phyloP scores from a whole-genome alignment of 2,797 vertebrate genomes.

The Scleropages formosus region DNA sequence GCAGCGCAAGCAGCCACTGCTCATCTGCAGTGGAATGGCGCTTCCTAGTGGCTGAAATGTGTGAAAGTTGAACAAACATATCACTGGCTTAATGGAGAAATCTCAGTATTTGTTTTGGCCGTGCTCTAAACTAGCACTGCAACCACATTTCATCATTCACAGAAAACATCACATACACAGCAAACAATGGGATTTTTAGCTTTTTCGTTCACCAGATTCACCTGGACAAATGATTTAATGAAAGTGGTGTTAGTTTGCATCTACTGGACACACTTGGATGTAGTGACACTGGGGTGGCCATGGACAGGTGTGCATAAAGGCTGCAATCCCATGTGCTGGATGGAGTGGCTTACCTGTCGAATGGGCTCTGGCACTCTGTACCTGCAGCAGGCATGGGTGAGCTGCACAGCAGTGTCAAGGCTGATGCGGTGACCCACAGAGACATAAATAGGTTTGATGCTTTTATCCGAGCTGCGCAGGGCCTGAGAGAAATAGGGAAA shows the following conservation, averaged over 20 bases:
- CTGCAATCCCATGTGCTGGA: neutral
- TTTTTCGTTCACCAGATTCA: too few relatives aligned
- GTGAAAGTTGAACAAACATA: neutral
- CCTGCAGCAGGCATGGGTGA: conserved; percentile 80
- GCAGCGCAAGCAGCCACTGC: neutral
- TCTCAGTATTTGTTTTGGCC: neutral
- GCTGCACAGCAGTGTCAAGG: conserved; percentile 75
- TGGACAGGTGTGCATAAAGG: too few relatives aligned
- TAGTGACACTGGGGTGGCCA: neutral
- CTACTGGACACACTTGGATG: neutral
- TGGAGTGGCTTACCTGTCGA: conserved; percentile 75
- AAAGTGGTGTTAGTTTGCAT: too few relatives aligned
- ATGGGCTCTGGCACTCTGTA: conserved; percentile 87
- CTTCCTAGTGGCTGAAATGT: conserved; percentile 55
- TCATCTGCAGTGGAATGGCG: conserved; percentile 56
- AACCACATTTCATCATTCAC: neutral
- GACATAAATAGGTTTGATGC: conserved; percentile 82
- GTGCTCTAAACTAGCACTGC: neutral
- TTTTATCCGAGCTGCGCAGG: conserved; percentile 72
- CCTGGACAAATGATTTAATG: too few relatives aligned
- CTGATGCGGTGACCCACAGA: conserved; percentile 85
- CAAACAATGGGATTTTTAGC: neutral
- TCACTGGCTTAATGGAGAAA: neutral
- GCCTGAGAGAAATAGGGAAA: conserved; percentile 59
- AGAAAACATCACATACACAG: neutral